Evolutionary conservation across 1,140 invertebrate genomes (phyloP).

Genomic region (Drosophila orosa): DNA sequence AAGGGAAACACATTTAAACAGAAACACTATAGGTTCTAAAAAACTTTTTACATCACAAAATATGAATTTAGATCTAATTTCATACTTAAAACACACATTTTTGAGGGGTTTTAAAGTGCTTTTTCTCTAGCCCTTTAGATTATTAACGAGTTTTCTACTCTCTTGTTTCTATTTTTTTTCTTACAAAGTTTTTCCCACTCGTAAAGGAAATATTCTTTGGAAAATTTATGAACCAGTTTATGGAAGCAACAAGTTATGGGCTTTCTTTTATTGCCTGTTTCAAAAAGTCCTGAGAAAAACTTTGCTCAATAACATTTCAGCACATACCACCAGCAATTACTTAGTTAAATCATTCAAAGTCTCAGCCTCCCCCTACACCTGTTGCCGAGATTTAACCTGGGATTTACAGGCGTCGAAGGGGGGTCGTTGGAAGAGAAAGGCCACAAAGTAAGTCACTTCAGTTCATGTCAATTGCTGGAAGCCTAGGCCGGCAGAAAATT

Average conservation of each 20-base stretch:
- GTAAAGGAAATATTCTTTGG: slow-evolving; percentile 3
- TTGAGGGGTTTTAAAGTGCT: neutral
- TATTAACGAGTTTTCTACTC: neutral
- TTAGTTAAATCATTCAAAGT: slow-evolving; percentile 14
- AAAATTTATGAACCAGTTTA: slow-evolving; percentile 9
- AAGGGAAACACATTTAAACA: rapidly evolving
- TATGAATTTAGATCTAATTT: too few relatives aligned
- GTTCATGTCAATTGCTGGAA: slow-evolving; percentile 72
- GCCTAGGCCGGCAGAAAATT: slow-evolving; percentile 68
- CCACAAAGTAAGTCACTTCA: slow-evolving; percentile 61
- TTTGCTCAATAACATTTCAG: slow-evolving; percentile 26
- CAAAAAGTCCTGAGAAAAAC: slow-evolving; percentile 1
- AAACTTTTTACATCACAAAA: neutral
- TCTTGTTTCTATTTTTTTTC: neutral
- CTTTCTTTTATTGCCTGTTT: slow-evolving; percentile 11
- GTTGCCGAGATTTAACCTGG: slow-evolving; percentile 50
- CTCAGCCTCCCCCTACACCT: slow-evolving; percentile 5
- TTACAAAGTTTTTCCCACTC: neutral
- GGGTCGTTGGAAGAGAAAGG: slow-evolving; percentile 1
- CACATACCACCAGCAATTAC: slow-evolving; percentile 27
- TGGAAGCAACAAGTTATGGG: slow-evolving; percentile 20
- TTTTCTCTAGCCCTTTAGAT: neutral
- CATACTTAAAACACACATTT: too few relatives aligned
- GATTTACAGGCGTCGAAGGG: slow-evolving; percentile 7
- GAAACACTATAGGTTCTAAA: neutral